Evolutionary conservation across 2,113 vertebrate genomes (phyloP).

Genomic region (Mus musculus): GRCm39 chr13:107267001-107267500

Average conservation of each 20-base stretch:
- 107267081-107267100: background rate
- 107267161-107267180: background rate
- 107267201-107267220: background rate
- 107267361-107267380: background rate
- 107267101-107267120: background rate
- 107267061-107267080: background rate
- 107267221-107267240: background rate
- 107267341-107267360: background rate
- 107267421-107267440: background rate
- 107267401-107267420: background rate
- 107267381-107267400: background rate
- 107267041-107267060: background rate
- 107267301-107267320: background rate
- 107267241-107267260: background rate
- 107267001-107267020: background rate
- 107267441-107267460: background rate
- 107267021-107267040: background rate
- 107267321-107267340: background rate
- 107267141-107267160: background rate
- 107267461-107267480: background rate
- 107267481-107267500: background rate
- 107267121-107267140: background rate
- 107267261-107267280: background rate
- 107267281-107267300: background rate
- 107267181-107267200: background rate